Conservation (phyloP, 2,888 invertebrate species). For the Clostera curtula region DNA sequence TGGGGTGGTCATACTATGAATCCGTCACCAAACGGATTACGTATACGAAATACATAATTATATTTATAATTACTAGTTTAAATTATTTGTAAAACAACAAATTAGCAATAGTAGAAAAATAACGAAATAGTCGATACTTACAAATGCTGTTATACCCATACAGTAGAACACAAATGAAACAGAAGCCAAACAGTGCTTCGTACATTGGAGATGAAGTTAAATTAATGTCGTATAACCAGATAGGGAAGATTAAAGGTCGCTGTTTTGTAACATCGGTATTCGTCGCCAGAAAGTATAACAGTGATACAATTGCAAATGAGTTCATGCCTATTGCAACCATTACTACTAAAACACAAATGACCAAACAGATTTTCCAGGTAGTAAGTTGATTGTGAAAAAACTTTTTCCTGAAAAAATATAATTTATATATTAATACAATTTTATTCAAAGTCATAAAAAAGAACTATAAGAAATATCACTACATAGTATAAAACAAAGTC, state of each 20-base stretch:
- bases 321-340: constrained; percentile 22
- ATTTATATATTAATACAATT: too few species aligned
- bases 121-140: too few species aligned
- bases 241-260: constrained; percentile 41
- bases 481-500: too few species aligned
- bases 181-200: constrained; percentile 34
- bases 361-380: constrained; percentile 37
- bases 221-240: constrained; percentile 35
- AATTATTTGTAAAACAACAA: too few species aligned
- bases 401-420: constrained; percentile 24
- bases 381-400: constrained; percentile 38
- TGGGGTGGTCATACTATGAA: too few species aligned
- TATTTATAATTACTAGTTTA: too few species aligned
- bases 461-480: too few species aligned
- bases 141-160: constrained; percentile 36
- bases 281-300: constrained; percentile 26
- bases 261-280: constrained; percentile 19
- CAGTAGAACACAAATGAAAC: constrained; percentile 21
- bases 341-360: constrained; percentile 21
- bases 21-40: too few species aligned
- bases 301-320: constrained; percentile 13
- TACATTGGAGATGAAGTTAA: constrained; percentile 35
- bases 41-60: too few species aligned
- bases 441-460: too few species aligned
- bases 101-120: not conserved